Evolutionary conservation across 2,113 vertebrate genomes (phyloP).

Genomic region (Otolemur garnettii): DNA sequence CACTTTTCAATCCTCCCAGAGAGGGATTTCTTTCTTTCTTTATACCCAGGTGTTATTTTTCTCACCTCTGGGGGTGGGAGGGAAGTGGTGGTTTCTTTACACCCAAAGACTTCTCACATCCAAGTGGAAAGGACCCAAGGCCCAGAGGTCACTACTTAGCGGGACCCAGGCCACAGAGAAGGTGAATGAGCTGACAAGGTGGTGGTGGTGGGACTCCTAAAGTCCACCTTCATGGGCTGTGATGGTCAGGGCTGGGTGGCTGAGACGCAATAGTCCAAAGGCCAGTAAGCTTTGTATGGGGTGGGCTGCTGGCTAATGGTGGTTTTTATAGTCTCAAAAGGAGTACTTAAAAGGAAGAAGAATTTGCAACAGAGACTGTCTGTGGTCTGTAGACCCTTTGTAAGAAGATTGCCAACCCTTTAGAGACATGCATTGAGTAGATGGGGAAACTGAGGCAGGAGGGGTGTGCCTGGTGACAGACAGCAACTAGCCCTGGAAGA

Average conservation of each 20-base stretch:
- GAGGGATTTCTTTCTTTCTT: neutral
- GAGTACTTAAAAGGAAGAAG: neutral
- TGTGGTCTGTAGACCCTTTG: neutral
- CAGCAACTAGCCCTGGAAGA: neutral
- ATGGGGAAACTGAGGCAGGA: neutral
- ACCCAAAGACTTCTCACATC: neutral
- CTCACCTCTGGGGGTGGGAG: neutral
- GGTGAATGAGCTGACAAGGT: neutral
- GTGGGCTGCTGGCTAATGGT: neutral
- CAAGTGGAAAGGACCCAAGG: neutral
- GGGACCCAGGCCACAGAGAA: neutral
- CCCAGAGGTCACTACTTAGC: neutral
- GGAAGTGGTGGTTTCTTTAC: neutral
- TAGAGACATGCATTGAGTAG: neutral
- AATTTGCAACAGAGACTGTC: neutral
- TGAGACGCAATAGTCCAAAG: neutral
- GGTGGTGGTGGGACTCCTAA: too few species aligned
- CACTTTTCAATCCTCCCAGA: neutral
- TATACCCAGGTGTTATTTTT: constrained; percentile 6
- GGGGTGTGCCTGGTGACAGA: neutral
- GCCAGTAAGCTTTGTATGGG: neutral
- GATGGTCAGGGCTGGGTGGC: neutral
- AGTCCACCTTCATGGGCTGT: neutral
- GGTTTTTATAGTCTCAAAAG: constrained; percentile 2
- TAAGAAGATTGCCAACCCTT: neutral